Base-by-base conservation (phyloP, 1,140 invertebrate species). In the Calosoma granatense region DNA sequence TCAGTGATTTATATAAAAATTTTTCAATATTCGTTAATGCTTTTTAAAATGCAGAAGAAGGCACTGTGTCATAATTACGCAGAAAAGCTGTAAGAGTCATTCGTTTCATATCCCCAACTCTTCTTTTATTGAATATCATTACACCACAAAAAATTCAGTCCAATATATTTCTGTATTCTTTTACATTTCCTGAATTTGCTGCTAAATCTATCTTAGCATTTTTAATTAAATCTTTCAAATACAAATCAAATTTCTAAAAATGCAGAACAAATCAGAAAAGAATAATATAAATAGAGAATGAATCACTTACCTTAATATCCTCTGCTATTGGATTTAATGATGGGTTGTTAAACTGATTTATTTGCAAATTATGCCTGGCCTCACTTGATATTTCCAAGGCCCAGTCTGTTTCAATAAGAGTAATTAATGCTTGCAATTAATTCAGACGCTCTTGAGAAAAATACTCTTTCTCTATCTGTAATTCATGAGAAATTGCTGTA, bases 291-390 rank as follows among this genome's bases (percentile, higher is more conserved):
- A n/a, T n/a, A n/a, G n/a, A n/a, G n/a, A n/a, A 67, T 51, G 22
- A 62, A 58, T 52, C 67, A 21, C n/a, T n/a, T n/a, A 59, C 55
- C 62, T 64, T 62, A 39, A 67, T 60, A 54, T 68, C 65, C 62
- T 61, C 59, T 20, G 65, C 63, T 47, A 66, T 57, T 11, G 65
- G 65, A 12, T 67, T 61, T 21, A 67, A 63, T 36, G 63, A 64
- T 47, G 64, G 30, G 54, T 67, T 67, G 41, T 67, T 67, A 55
- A 59, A 67, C 56, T 64, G 66, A 20, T 69, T 70, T 20, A 56
- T 56, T 39, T 63, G 60, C 36, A 70, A 56, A 60, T 68, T 63
- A 19, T 61, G 51, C 6, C 51, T 58, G 2, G 67, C 65, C 59
- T 68, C 59, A 36, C 26, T 52, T 53, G 62, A 63, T 2, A 63